These are phyloP conservation scores for Eueides isabella DNA, from an alignment of 1,140 invertebrate genomes.

Conservation along the genomic window DNA sequence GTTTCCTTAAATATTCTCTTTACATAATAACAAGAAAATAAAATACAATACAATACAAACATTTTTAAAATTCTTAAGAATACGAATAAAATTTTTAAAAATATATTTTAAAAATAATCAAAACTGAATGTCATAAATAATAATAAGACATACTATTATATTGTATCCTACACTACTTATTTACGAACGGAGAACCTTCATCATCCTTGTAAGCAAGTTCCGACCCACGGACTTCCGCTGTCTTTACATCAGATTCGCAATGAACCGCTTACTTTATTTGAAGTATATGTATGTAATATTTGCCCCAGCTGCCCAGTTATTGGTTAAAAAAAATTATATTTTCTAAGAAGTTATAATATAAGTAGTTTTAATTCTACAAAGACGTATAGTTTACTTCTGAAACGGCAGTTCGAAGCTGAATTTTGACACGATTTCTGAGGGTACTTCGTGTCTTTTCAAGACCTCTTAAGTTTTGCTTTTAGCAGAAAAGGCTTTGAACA, in stretches of 20 bases:
- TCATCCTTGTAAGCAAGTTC: conserved; percentile 36
- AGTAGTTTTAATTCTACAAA: background rate
- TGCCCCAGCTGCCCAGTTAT: too few species aligned
- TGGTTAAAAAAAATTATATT: too few species aligned
- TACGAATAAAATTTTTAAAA: background rate
- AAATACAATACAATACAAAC: too few species aligned
- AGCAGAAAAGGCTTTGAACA: conserved; percentile 34
- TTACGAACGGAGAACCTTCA: conserved; percentile 37
- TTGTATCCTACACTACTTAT: conserved; percentile 13
- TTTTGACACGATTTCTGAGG: conserved; percentile 36
- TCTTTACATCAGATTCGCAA: conserved; percentile 24
- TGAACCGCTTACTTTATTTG: conserved; percentile 21
- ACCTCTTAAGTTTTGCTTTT: conserved; percentile 35
- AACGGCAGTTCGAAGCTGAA: conserved; percentile 27
- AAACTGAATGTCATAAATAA: background rate
- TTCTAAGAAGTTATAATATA: background rate
- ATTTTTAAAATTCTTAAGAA: background rate
- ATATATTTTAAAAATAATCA: background rate
- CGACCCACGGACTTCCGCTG: conserved; percentile 37
- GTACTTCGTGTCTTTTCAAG: conserved; percentile 32
- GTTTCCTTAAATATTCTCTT: too few species aligned
- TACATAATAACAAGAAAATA: too few species aligned
- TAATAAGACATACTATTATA: conserved; percentile 4
- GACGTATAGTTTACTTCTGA: background rate
- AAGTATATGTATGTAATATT: background rate